Base-by-base conservation (phyloP, 2,888 invertebrate species). In the Synergus gifuensis region DNA sequence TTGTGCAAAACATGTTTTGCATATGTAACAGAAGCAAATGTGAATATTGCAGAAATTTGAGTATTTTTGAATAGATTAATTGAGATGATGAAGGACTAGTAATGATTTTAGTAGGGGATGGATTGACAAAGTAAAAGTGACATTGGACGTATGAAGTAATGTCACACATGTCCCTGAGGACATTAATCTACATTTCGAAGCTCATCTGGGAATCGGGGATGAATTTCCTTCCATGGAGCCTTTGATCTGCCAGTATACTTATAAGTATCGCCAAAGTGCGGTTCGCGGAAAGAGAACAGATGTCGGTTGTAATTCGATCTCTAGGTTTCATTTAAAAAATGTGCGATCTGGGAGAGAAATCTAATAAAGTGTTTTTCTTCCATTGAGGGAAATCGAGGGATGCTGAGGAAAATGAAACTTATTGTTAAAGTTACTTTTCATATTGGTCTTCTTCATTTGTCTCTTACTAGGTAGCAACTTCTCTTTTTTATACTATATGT, bases 181-280 rank as follows among this genome's bases (percentile, higher is more conserved):
- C 36, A 73, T 73, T 54, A 36, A 73, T 73, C 73, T 73, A 73
- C 73, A 73, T 73, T 73, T 73, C 28, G 36, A 36, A 54, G 49
- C 49, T 73, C 73, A 73, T 73, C 73, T 28, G 73, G 73, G 73
- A 73, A 73, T 73, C 73, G 36, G 3, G 16, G 49, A 73, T 54
- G n/a, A 73, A 73, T 73, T 73, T 73, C 49, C 54, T 73, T 73
- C 36, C 67, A 73, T 54, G 73, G 49, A 54, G 22, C 54, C 69
- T 73, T 54, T 73, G 73, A 73, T 73, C 73, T 36, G 54, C 11
- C 9, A 44, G 69, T 28, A 28, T 73, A 73, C 11, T 49, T 54
- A 73, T 44, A 66, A 44, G 18, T 12, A 66, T 66, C 42, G 22
- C 46, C 7, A 49, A 49, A 69, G 69, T 69, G 69, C 49, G 46